A percentile compares a stretch with the other conserved stretches of the same genome.
Conservation (phyloP, 1,140 invertebrate genomes). For the Bicyclus anynana region DNA sequence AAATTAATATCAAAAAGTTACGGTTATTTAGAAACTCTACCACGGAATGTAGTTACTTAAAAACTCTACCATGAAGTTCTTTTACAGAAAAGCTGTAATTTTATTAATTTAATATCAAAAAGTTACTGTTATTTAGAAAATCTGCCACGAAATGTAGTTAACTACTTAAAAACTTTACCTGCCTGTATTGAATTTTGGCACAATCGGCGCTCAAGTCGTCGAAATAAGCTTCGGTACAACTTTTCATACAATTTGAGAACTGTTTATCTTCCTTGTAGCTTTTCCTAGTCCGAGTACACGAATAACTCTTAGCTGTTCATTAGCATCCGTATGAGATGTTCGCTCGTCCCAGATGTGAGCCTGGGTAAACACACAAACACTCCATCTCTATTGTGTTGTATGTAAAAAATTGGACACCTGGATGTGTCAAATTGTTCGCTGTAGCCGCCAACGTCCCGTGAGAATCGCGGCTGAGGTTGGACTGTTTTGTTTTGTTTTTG, state of each 20-base stretch:
- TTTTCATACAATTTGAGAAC: neutral
- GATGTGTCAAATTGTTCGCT: constrained; percentile 74
- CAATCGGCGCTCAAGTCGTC: too few relatives aligned
- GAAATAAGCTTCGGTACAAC: too few relatives aligned
- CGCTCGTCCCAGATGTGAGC: constrained; percentile 61
- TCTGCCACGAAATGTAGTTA: too few relatives aligned
- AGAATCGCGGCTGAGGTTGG: constrained; percentile 45
- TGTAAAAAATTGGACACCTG: constrained; percentile 73
- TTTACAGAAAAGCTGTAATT: too few relatives aligned
- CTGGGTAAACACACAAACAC: constrained; percentile 66
- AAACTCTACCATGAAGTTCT: too few relatives aligned
- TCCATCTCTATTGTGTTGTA: constrained; percentile 52
- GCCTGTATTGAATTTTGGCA: too few relatives aligned
- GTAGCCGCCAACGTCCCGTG: constrained; percentile 51
- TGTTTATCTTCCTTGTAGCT: neutral
- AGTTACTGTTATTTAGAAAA: too few relatives aligned
- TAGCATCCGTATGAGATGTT: constrained; percentile 67
- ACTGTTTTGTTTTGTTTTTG: constrained; percentile 37
- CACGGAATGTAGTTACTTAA: too few relatives aligned
- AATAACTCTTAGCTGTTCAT: constrained; percentile 48
- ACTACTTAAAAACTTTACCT: too few relatives aligned
- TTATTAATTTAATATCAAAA: too few relatives aligned
- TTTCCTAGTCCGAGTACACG: constrained; percentile 30
- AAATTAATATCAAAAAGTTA: too few relatives aligned
- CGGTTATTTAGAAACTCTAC: too few relatives aligned